Conservation (phyloP, 2,888 invertebrate genomes). For the Oligia strigilis region DNA sequence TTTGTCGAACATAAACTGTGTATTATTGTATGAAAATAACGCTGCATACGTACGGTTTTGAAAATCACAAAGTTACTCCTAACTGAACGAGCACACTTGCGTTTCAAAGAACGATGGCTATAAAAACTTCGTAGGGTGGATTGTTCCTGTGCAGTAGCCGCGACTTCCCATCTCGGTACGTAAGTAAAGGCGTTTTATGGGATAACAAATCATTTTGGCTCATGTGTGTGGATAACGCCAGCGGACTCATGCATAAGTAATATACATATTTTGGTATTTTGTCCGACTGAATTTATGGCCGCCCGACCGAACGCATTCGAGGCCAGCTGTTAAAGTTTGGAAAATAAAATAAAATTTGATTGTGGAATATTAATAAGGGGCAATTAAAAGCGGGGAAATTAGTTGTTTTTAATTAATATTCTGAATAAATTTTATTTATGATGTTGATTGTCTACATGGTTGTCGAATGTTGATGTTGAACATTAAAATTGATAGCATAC, state of each 20-base stretch:
- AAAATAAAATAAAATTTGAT: slow-evolving; percentile 60
- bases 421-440: slow-evolving; percentile 38
- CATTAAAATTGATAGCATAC: background rate
- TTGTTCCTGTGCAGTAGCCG: slow-evolving; percentile 71
- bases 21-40: slow-evolving; percentile 65
- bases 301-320: slow-evolving; percentile 47
- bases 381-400: slow-evolving; percentile 62
- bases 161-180: slow-evolving; percentile 64
- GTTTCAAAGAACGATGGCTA: slow-evolving; percentile 72
- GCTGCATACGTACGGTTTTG: slow-evolving; percentile 43
- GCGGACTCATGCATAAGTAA: slow-evolving; percentile 69
- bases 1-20: slow-evolving; percentile 73
- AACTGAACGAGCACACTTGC: slow-evolving; percentile 49
- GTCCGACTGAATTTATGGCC: slow-evolving; percentile 68
- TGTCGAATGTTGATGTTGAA: slow-evolving; percentile 5
- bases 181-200: slow-evolving; percentile 75
- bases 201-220: slow-evolving; percentile 76
- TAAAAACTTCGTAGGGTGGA: slow-evolving; percentile 71
- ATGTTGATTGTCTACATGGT: slow-evolving; percentile 16
- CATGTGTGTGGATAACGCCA: slow-evolving; percentile 68
- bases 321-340: slow-evolving; percentile 46
- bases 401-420: slow-evolving; percentile 55
- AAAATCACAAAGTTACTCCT: slow-evolving; percentile 61
- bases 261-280: slow-evolving; percentile 62
- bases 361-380: slow-evolving; percentile 68